Base-by-base conservation (phyloP, 2,113 vertebrate species). In the Ophiodon elongatus region DNA sequence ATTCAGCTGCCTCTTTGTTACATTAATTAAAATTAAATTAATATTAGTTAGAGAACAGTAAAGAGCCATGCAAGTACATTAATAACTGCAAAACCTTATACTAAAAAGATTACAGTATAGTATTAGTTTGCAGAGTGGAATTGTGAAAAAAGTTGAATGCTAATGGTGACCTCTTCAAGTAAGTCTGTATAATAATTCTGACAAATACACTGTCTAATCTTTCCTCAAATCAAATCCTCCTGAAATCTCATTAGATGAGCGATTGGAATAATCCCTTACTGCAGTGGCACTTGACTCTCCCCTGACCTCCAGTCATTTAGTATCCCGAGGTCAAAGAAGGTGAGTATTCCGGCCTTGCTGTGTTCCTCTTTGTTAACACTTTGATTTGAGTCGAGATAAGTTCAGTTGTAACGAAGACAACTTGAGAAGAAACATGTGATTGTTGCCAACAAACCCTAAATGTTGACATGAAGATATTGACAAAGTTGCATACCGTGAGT, bases 121-220 rank as follows among this genome's bases (percentile, higher is more conserved):
- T 41, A 66, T 29, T 27, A 29, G 37, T 45, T 8, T 45, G 15
- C 29, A 33, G 45, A 14, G 19, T n/a, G 68, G 29, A 35, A 31
- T 27, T 17, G 25, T n/a, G 25, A 43, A 2, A 45, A 9, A 37
- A 45, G 2, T n/a, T 33, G 4, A 50, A 11, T 35, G 47, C 50
- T 33, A 33, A 69, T 35, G 27, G 45, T 70, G 45, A 69, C 29
- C 45, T 50, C 45, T 33, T 52, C 67, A 33, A 52, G 45, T 68
- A 70, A 8, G 5, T 70, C 23, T 35, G 67, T n/a, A 52, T 33
- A 35, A 14, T n/a, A 33, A 70, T 69, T 31, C 43, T 10, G 3
- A 33, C 47, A 33, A 52, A 14, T 31, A 8, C 9, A 50, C 6
- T 10, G 14, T 17, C 3, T 43, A 13, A 25, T 41, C n/a, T 45